Evolutionary conservation across 2,888 invertebrate species (phyloP).

Genomic region (Leptopterna dolabrata): DNA sequence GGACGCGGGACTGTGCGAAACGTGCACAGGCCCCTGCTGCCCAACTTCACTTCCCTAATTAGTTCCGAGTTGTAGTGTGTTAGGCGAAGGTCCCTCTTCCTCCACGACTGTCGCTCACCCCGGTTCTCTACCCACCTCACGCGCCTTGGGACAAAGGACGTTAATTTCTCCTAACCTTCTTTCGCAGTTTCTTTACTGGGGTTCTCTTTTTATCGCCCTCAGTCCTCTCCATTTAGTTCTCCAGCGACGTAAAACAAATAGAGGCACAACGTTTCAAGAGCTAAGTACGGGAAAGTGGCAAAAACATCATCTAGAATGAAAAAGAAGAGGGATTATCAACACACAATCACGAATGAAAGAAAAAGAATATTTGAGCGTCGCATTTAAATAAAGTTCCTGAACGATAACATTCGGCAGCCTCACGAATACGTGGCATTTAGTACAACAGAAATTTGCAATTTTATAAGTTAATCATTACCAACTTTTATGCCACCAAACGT

Average conservation of each 20-base stretch:
- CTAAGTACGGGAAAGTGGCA: not conserved
- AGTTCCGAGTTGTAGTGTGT: not conserved
- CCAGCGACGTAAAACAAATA: conserved; percentile 17
- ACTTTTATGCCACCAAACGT: no score
- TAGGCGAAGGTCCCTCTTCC: not conserved
- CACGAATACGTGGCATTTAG: no score
- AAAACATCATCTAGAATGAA: not conserved
- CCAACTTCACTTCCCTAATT: not conserved
- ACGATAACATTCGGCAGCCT: no score
- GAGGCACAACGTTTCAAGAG: not conserved
- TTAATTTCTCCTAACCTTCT: not conserved
- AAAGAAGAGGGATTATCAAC: not conserved
- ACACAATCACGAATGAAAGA: not conserved
- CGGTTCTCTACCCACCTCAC: not conserved
- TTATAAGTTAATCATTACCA: no score
- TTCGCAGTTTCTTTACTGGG: not conserved
- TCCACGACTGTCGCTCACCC: not conserved
- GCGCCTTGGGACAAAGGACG: not conserved
- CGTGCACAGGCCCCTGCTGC: not conserved
- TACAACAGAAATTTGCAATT: no score
- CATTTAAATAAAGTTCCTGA: no score
- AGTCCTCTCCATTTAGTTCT: conserved; percentile 29
- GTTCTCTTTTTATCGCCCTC: conserved; percentile 9
- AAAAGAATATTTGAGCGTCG: not conserved
- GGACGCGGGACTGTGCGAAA: not conserved